Percentiles rank a stretch among this genome's conserved stretches.
These are phyloP conservation scores for Diorhabda sublineata DNA, from an alignment of 1,140 invertebrate genomes.

Conservation along the genomic window DNA sequence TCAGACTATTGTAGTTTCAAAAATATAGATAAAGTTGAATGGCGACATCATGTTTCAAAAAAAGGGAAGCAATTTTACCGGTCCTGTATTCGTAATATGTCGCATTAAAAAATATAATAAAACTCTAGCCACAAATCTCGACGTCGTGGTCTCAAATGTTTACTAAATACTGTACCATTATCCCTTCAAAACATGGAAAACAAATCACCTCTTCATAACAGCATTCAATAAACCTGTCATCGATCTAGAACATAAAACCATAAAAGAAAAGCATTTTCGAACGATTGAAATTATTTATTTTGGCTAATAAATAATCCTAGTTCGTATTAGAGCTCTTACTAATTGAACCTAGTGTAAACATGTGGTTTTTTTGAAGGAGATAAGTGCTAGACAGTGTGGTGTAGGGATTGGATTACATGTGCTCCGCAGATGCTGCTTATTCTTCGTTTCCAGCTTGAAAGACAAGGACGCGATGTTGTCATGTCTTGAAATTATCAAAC, in stretches of 20 bases:
- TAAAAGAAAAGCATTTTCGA: conserved; percentile 15
- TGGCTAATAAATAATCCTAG: conserved; percentile 18
- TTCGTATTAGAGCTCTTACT: conserved; percentile 19
- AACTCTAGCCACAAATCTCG: too few relatives aligned
- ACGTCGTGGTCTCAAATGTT: too few relatives aligned
- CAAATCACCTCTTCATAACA: conserved; percentile 16
- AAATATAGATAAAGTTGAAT: too few relatives aligned
- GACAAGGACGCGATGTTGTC: conserved; percentile 7
- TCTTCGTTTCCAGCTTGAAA: not conserved
- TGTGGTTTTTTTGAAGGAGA: conserved; percentile 18
- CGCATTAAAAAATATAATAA: too few relatives aligned
- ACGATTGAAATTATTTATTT: conserved; percentile 18
- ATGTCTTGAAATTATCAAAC: not conserved
- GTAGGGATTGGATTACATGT: conserved; percentile 16
- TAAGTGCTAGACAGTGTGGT: conserved; percentile 18
- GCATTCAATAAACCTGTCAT: conserved; percentile 16
- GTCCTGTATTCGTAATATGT: too few relatives aligned
- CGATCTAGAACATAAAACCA: conserved; percentile 8
- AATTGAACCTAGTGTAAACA: conserved; percentile 21
- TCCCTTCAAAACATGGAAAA: conserved; percentile 4
- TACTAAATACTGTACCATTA: not conserved
- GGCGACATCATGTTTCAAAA: too few relatives aligned
- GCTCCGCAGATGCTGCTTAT: conserved; percentile 13
- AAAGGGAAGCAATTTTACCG: too few relatives aligned
- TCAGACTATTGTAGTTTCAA: too few relatives aligned